Evolutionary conservation across 2,888 invertebrate species (phyloP), one percentile per base, ranked within the genome.

Genomic region (Zele albiditarsus): DNA sequence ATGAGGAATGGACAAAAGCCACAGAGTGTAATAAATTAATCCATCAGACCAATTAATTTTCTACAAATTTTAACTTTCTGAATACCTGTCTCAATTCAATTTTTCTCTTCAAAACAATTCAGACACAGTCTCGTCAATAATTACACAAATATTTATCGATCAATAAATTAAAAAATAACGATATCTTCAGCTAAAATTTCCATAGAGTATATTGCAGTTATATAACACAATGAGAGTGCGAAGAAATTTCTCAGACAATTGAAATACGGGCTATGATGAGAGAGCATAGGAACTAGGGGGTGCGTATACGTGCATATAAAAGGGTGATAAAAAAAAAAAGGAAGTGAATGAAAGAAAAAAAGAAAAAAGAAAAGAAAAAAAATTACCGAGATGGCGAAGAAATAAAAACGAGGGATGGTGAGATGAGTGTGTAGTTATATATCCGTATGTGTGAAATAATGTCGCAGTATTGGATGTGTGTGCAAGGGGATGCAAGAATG

Each of bases 361-460:
- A 27, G 63, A 62, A 62, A 53, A 57, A 2, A 5, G 0, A 20
- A 8, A 20, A 5, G 53, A 23, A 10, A 20, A n/a, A 8, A 53
- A n/a, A 46, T n/a, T 46, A n/a, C 16, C n/a, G 46, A n/a, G 53
- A 53, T 16, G 53, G 53, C 4, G 20, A 20, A 20, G n/a, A 20
- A 5, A 53, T 20, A 53, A 53, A 53, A 20, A 53, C 33, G 14
- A 28, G 60, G 12, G 65, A 38, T 65, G 23, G 63, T 53, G 25
- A 63, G 63, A 63, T 10, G 31, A 53, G 28, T 49, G 71, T 71
- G n/a, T 46, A 46, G 46, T 46, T 53, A 53, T 2, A n/a, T 20
- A 20, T 20, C 4, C 5, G 20, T 53, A 53, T 53, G 65, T 72
- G 65, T 72, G 71, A 72, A 65, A 72, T 72, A 72, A 65, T 65